A percentile compares a stretch with the other conserved stretches of the same genome.
Evolutionary conservation across 1,140 invertebrate genomes (phyloP).

Genomic region (Drosophila pruinosa): DNA sequence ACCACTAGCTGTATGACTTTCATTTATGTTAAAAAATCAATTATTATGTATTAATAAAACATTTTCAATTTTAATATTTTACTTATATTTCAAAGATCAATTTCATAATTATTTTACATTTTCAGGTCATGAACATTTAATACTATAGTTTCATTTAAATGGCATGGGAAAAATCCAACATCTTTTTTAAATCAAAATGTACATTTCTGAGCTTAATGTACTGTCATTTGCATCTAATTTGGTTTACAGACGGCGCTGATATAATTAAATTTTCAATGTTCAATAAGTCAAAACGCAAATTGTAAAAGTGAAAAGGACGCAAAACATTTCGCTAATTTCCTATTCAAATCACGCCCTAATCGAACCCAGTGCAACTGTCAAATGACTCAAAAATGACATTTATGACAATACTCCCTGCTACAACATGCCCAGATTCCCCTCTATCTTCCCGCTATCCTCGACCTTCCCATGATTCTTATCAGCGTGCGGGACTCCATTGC

Average conservation of each 20-base stretch:
- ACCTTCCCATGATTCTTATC: not conserved
- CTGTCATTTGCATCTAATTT: slow-evolving; percentile 28
- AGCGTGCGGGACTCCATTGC: slow-evolving; percentile 7
- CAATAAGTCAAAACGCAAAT: slow-evolving; percentile 14
- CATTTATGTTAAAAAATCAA: no score
- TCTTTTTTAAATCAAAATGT: not conserved
- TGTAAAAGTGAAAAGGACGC: not conserved
- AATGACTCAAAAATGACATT: slow-evolving; percentile 72
- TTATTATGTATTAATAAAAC: no score
- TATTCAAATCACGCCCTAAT: slow-evolving; percentile 70
- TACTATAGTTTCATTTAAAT: no score
- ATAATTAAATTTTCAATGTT: slow-evolving; percentile 54
- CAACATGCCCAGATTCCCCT: no score
- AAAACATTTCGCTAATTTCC: slow-evolving; percentile 55
- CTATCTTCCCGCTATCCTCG: not conserved
- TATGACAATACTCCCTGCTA: slow-evolving; percentile 40
- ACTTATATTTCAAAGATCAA: no score
- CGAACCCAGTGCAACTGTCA: slow-evolving; percentile 58
- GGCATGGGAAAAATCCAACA: no score
- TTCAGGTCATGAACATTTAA: no score
- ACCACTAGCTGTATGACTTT: no score
- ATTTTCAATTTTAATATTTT: no score
- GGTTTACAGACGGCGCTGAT: slow-evolving; percentile 5
- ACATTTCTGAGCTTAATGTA: no score
- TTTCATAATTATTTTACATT: no score